These are phyloP conservation scores for Aphelenchoides fujianensis DNA, from an alignment of 1,140 invertebrate species.

Conservation along the genomic window DNA sequence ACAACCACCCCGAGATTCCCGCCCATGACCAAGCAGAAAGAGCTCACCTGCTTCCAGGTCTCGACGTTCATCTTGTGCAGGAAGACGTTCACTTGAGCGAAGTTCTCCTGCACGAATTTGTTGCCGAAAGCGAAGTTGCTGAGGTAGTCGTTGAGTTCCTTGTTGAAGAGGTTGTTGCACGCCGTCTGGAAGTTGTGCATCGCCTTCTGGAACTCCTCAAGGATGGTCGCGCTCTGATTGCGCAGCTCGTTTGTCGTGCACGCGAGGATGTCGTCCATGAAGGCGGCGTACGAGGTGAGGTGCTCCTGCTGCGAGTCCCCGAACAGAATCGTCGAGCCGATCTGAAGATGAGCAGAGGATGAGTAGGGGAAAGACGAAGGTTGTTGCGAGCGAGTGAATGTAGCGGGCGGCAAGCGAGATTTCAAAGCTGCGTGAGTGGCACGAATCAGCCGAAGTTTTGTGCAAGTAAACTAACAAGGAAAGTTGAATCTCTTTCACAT, in stretches of 20 bases:
- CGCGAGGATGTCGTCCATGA: slow-evolving; percentile 53
- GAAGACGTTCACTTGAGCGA: slow-evolving; percentile 60
- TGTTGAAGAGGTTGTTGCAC: slow-evolving; percentile 48
- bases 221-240: slow-evolving; percentile 47
- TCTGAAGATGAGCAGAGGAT: no score
- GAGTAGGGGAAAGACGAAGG: no score
- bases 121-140: slow-evolving; percentile 55
- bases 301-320: slow-evolving; percentile 35
- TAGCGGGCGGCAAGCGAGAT: no score
- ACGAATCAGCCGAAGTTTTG: background rate
- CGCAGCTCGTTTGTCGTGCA: slow-evolving; percentile 52
- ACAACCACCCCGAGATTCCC: background rate
- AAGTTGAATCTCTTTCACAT: slow-evolving; percentile 21
- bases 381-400: no score
- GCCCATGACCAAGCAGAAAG: background rate
- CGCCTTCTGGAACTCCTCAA: slow-evolving; percentile 52
- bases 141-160: slow-evolving; percentile 58
- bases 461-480: slow-evolving; percentile 21
- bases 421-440: no score
- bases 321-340: slow-evolving; percentile 55
- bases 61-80: slow-evolving; percentile 62
- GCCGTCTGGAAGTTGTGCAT: slow-evolving; percentile 52
- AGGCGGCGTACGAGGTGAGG: slow-evolving; percentile 34
- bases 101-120: slow-evolving; percentile 59
- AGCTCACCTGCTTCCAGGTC: slow-evolving; percentile 51